These are phyloP conservation scores for Schrankia costaestrigalis DNA, from an alignment of 2,888 invertebrate species.

Conservation along the genomic window DNA sequence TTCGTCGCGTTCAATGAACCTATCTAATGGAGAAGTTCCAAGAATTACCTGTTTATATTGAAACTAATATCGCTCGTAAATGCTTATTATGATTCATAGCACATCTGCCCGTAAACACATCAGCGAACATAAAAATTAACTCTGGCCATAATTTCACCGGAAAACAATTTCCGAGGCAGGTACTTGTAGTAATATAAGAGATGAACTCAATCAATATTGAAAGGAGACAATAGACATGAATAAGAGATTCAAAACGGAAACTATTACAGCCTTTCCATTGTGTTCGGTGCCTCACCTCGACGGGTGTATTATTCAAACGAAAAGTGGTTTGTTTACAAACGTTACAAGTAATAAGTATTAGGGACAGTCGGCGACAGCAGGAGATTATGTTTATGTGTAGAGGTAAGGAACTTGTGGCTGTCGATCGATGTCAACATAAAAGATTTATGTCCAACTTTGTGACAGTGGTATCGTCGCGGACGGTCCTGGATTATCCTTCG, in stretches of 20 bases:
- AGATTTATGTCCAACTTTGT: slow-evolving; percentile 73
- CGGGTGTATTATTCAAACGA: slow-evolving; percentile 73
- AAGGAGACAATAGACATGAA: slow-evolving; percentile 74
- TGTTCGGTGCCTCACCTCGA: slow-evolving; percentile 70
- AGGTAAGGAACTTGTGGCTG: slow-evolving; percentile 46
- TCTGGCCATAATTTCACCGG: slow-evolving; percentile 40
- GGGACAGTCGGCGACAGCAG: slow-evolving; percentile 55
- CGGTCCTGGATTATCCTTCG: slow-evolving; percentile 73
- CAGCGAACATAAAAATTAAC: slow-evolving; percentile 38
- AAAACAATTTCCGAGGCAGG: slow-evolving; percentile 52
- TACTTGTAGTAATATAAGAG: slow-evolving; percentile 50
- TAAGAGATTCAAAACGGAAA: slow-evolving; percentile 79
- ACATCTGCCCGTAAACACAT: slow-evolving; percentile 16
- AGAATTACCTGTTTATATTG: slow-evolving; percentile 29
- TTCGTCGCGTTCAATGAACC: slow-evolving; percentile 59
- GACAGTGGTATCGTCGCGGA: slow-evolving; percentile 60
- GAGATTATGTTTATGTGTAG: slow-evolving; percentile 50
- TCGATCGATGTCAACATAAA: slow-evolving; percentile 64
- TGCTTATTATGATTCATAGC: slow-evolving; percentile 28
- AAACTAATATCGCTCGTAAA: slow-evolving; percentile 22
- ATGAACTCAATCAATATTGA: slow-evolving; percentile 74
- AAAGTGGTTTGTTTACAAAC: slow-evolving; percentile 75
- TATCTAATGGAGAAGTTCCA: slow-evolving; percentile 20
- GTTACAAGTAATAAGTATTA: slow-evolving; percentile 60
- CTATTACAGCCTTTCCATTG: slow-evolving; percentile 75